phyloP scores from a whole-genome alignment of 2,888 invertebrate species.

The Tetanocera ferruginea region DNA sequence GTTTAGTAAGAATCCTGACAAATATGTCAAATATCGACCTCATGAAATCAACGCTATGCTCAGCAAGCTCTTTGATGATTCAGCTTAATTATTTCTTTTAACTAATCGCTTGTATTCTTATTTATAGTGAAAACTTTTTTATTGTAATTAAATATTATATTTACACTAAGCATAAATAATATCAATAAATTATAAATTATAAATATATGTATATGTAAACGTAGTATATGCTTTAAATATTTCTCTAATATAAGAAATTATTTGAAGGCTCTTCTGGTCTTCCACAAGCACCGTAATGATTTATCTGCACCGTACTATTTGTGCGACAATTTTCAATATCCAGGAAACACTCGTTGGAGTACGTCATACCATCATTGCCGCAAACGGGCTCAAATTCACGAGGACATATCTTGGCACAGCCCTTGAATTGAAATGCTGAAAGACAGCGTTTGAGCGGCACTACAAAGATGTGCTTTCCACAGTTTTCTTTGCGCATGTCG shows the following conservation, averaged over 20 bases:
- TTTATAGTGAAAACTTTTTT: conserved; percentile 4
- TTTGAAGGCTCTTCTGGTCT: conserved; percentile 88
- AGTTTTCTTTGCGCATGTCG: conserved; percentile 91
- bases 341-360: conserved; percentile 93
- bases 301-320: conserved; percentile 80
- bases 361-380: conserved; percentile 92
- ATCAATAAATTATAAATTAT: conserved; percentile 29
- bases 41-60: conserved; percentile 86
- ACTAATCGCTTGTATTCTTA: background rate
- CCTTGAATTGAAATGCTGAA: conserved; percentile 86
- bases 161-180: conserved; percentile 6
- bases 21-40: conserved; percentile 92
- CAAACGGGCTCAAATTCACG: conserved; percentile 92
- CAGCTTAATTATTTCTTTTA: conserved; percentile 56
- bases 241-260: conserved; percentile 82
- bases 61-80: conserved; percentile 92
- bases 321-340: conserved; percentile 92
- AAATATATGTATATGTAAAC: conserved; percentile 40
- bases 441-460: conserved; percentile 91
- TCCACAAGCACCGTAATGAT: conserved; percentile 87
- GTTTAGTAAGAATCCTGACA: conserved; percentile 94
- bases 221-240: conserved; percentile 20
- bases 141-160: background rate
- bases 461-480: conserved; percentile 91
- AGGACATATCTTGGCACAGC: conserved; percentile 89